phyloP scores from a whole-genome alignment of 2,113 vertebrate genomes.

The Bubalus kerabau region DNA sequence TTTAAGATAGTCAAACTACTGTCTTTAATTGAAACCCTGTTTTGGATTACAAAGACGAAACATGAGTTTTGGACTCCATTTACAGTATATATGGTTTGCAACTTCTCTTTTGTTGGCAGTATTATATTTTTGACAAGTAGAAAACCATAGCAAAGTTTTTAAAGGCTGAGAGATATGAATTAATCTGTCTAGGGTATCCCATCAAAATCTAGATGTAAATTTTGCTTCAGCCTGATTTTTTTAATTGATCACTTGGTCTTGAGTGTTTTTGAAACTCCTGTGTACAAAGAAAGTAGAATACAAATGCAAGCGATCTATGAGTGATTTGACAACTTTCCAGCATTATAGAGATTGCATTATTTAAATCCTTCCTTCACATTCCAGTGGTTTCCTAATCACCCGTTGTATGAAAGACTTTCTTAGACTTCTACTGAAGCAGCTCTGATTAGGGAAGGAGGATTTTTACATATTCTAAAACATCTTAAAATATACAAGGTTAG shows the following conservation, averaged over 20 bases:
- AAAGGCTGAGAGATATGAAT: slow-evolving; percentile 28
- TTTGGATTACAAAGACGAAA: background rate
- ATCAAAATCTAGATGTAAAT: slow-evolving; percentile 48
- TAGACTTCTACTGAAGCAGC: slow-evolving; percentile 40
- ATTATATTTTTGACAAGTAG: slow-evolving; percentile 54
- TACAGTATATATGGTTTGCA: background rate
- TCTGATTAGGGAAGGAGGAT: slow-evolving; percentile 58
- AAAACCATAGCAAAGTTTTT: background rate
- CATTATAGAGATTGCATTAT: slow-evolving; percentile 58
- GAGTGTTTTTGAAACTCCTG: slow-evolving; percentile 34
- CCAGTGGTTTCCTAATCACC: slow-evolving; percentile 68
- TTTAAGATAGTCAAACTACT: background rate
- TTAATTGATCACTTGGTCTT: slow-evolving; percentile 67
- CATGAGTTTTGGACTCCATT: slow-evolving; percentile 6
- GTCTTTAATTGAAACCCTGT: background rate
- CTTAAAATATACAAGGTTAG: slow-evolving; percentile 51
- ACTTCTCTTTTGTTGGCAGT: slow-evolving; percentile 35
- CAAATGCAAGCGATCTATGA: slow-evolving; percentile 41
- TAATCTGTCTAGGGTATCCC: slow-evolving; percentile 7
- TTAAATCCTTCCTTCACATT: slow-evolving; percentile 72
- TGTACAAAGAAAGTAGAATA: slow-evolving; percentile 45
- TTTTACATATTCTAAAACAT: slow-evolving; percentile 30
- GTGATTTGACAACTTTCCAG: slow-evolving; percentile 64
- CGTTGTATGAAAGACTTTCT: slow-evolving; percentile 51
- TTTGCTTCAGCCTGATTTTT: slow-evolving; percentile 54